A percentile compares a stretch with the other conserved stretches of the same genome.
Conservation (phyloP, 2,113 vertebrate species). For the Platanista minor region DNA sequence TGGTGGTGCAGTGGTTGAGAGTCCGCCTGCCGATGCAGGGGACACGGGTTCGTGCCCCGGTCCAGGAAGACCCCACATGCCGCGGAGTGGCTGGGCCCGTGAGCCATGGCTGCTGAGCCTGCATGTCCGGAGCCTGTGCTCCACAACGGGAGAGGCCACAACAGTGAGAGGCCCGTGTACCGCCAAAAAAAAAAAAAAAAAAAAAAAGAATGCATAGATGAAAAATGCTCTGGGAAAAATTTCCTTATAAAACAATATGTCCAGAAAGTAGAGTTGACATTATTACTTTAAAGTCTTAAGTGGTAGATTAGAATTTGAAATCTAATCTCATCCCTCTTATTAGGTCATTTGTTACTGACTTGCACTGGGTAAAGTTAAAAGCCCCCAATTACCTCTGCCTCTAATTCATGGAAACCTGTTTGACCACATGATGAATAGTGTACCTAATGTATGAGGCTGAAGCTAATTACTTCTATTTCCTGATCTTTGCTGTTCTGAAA, state of each 20-base stretch:
- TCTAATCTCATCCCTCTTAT: background rate
- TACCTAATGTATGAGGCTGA: background rate
- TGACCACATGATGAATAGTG: background rate
- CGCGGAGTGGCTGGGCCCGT: too few species aligned
- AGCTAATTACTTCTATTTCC: background rate
- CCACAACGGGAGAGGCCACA: too few species aligned
- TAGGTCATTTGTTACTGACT: background rate
- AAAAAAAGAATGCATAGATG: background rate
- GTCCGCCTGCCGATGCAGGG: too few species aligned
- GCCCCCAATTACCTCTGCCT: background rate
- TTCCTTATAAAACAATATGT: conserved; percentile 22
- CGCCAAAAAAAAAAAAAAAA: too few species aligned
- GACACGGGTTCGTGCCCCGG: too few species aligned
- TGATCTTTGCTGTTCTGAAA: background rate
- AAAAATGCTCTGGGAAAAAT: background rate
- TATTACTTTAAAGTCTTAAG: background rate
- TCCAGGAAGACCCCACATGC: too few species aligned
- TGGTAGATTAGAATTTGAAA: background rate
- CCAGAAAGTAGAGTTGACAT: background rate
- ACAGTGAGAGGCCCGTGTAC: too few species aligned
- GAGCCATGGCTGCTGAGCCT: too few species aligned
- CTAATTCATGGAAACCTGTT: background rate
- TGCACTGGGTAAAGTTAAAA: background rate
- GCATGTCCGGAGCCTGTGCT: too few species aligned
- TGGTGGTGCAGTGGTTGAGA: too few species aligned